Percentiles rank a stretch among this genome's conserved stretches.
phyloP scores from a whole-genome alignment of 2,113 vertebrate genomes.

The Protomyctophum bolini region DNA sequence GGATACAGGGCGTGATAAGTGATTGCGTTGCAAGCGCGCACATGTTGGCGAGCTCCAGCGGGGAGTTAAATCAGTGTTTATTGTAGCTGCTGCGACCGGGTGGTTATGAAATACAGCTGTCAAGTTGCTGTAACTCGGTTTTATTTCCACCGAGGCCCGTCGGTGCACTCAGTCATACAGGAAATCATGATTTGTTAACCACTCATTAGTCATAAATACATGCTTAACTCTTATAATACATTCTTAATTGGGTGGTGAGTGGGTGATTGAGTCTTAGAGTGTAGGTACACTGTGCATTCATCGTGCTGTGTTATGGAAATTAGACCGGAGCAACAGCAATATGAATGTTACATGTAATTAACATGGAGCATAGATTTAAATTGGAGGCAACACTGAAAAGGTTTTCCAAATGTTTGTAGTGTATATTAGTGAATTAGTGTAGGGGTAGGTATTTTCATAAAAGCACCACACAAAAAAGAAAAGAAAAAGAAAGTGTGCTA shows the following conservation, averaged over 20 bases:
- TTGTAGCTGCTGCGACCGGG: constrained; percentile 51
- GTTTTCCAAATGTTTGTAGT: no score
- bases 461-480: no score
- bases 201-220: constrained; percentile 70
- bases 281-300: constrained; percentile 40
- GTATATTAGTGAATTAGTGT: no score
- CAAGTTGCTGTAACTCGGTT: constrained; percentile 64
- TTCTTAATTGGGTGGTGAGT: constrained; percentile 62
- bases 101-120: constrained; percentile 71
- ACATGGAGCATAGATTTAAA: no score
- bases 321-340: no score
- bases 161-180: constrained; percentile 58
- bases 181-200: constrained; percentile 73
- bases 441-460: no score
- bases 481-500: no score
- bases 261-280: constrained; percentile 5
- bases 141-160: constrained; percentile 60
- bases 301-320: constrained; percentile 39
- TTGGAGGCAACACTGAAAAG: no score
- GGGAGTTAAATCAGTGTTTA: constrained; percentile 72
- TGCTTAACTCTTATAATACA: constrained; percentile 63
- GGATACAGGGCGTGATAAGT: constrained; percentile 67
- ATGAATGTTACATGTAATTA: no score
- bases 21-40: constrained; percentile 45
- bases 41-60: constrained; percentile 52